phyloP scores from a whole-genome alignment of 1,140 invertebrate species.

The Drosophila oshimai region DNA sequence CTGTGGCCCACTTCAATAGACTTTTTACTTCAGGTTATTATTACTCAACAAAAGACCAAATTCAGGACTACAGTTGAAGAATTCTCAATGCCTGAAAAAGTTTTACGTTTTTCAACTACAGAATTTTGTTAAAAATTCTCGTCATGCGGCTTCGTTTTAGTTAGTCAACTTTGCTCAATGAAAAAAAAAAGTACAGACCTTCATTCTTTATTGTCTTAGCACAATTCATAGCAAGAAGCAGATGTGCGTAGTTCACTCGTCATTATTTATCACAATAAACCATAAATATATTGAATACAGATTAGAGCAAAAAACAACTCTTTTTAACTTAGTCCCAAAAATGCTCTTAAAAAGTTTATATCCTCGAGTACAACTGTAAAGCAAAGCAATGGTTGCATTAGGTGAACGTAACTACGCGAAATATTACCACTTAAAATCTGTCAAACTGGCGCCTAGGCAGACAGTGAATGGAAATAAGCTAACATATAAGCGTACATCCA shows the following conservation, averaged over 20 bases:
- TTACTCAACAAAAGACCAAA: constrained; percentile 44
- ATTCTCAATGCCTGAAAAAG: constrained; percentile 60
- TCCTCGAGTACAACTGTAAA: no score
- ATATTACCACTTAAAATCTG: no score
- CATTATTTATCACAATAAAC: no score
- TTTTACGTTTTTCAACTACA: constrained; percentile 15
- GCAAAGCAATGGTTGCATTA: no score
- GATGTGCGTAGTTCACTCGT: no score
- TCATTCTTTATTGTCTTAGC: background rate
- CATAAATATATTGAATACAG: no score
- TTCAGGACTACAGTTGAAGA: constrained; percentile 47
- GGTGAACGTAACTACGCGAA: no score
- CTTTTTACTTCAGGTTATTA: constrained; percentile 47
- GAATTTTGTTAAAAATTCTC: constrained; percentile 45
- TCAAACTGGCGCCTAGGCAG: constrained; percentile 43
- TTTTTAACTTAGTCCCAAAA: no score
- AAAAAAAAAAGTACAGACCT: constrained; percentile 14
- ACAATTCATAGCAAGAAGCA: constrained; percentile 14
- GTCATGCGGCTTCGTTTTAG: constrained; percentile 57
- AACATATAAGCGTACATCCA: background rate
- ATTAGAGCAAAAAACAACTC: no score
- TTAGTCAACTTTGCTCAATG: constrained; percentile 50
- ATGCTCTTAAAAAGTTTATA: no score
- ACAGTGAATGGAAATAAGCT: constrained; percentile 1
- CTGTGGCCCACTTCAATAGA: constrained; percentile 24